Evolutionary conservation across 1,140 invertebrate species (phyloP).

Genomic region (Orchesella cincta): DNA sequence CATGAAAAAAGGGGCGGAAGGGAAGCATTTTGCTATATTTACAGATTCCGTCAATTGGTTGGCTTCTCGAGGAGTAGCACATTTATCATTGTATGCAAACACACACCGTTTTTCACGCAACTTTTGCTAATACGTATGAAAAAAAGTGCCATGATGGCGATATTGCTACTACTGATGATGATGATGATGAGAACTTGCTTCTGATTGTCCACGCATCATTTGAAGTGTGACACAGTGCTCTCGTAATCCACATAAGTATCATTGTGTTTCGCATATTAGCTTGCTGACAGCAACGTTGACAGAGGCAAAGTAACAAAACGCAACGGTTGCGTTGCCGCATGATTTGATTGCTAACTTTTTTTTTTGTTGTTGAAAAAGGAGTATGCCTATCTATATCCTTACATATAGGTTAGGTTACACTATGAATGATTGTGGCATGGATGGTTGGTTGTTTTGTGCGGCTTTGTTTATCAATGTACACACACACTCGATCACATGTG

Average conservation of each 20-base stretch:
- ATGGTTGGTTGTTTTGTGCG: not conserved
- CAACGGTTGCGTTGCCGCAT: not conserved
- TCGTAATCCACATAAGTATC: constrained; percentile 12
- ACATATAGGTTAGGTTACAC: not conserved
- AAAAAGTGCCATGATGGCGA: not conserved
- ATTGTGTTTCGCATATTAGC: not conserved
- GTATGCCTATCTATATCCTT: too few species aligned
- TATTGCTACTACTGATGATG: not conserved
- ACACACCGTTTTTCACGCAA: too few species aligned
- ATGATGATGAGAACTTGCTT: not conserved
- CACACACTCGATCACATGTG: not conserved
- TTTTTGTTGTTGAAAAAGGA: too few species aligned
- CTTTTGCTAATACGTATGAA: too few species aligned
- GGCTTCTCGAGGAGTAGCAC: not conserved
- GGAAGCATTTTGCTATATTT: constrained; percentile 9
- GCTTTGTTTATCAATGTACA: not conserved
- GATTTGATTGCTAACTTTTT: not conserved
- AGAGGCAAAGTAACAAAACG: not conserved
- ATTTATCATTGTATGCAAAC: too few species aligned
- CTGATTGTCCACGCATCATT: constrained; percentile 21
- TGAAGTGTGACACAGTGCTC: constrained; percentile 10
- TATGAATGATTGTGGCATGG: not conserved
- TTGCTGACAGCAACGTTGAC: not conserved
- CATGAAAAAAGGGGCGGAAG: constrained; percentile 17
- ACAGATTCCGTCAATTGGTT: not conserved